Evolutionary conservation across 2,113 vertebrate species (phyloP).

Genomic region (Sorex araneus): DNA sequence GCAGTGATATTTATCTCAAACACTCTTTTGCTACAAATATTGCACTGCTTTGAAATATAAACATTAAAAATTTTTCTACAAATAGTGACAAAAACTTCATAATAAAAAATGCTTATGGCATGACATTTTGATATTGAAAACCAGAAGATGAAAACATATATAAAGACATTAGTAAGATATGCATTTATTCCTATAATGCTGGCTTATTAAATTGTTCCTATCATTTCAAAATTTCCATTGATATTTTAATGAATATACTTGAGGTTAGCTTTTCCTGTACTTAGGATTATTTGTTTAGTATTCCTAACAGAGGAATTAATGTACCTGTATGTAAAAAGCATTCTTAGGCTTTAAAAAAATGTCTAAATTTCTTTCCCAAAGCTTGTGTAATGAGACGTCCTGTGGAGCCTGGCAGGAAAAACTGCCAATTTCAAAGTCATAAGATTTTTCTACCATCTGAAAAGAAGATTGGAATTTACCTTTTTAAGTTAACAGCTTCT

Average conservation of each 20-base stretch:
- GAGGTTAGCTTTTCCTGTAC: not conserved
- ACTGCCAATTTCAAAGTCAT: conserved; percentile 73
- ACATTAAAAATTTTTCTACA: not conserved
- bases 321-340: conserved; percentile 23
- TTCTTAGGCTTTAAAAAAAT: conserved; percentile 37
- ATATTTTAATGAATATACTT: not conserved
- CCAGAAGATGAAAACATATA: not conserved
- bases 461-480: conserved; percentile 73
- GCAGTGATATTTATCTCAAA: not conserved
- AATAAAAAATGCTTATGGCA: not conserved
- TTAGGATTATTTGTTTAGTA: conserved; percentile 39
- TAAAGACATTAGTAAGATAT: not conserved
- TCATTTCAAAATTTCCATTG: conserved; percentile 27
- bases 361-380: conserved; percentile 66
- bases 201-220: not conserved
- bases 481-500: conserved; percentile 67
- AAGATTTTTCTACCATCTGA: conserved; percentile 65
- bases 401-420: conserved; percentile 59
- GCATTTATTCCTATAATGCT: not conserved
- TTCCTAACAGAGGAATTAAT: conserved; percentile 37
- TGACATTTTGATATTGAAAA: not conserved
- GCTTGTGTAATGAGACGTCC: conserved; percentile 72
- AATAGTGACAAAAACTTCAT: not conserved
- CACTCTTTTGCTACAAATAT: not conserved
- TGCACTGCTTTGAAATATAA: conserved; percentile 11